Evolutionary conservation across 2,888 invertebrate genomes (phyloP).

Genomic region (Tachina lurida): DNA sequence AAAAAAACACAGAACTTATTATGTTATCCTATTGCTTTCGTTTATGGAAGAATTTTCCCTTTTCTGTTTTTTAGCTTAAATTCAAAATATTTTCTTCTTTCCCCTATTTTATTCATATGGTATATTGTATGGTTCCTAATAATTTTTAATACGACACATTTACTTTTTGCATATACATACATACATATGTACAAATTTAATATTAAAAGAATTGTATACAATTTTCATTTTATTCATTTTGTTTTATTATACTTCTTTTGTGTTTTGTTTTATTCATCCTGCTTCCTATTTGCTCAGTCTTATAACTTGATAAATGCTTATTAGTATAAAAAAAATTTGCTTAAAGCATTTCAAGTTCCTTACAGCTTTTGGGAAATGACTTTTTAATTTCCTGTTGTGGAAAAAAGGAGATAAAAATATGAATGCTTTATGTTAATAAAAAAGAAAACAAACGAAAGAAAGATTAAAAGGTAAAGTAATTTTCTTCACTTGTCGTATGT

Average conservation of each 20-base stretch:
- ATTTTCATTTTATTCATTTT: constrained; percentile 26
- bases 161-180: not conserved
- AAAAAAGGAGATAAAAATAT: constrained; percentile 28
- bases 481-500: not conserved
- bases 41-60: not conserved
- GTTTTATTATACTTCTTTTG: constrained; percentile 28
- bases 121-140: not conserved
- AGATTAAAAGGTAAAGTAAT: not conserved
- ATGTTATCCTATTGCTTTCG: not conserved
- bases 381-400: constrained; percentile 66
- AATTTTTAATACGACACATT: constrained; percentile 26
- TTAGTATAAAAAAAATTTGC: constrained; percentile 45
- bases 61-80: not conserved
- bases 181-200: not conserved
- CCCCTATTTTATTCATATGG: not conserved
- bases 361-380: constrained; percentile 59
- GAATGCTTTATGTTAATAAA: not conserved
- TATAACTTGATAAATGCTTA: constrained; percentile 56
- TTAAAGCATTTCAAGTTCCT: constrained; percentile 51
- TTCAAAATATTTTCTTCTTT: not conserved
- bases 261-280: constrained; percentile 20
- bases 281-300: constrained; percentile 28
- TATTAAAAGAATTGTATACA: constrained; percentile 14
- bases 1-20: not conserved
- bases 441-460: not conserved